These are phyloP conservation scores for Polypedilum pembai DNA, from an alignment of 1,140 invertebrate genomes.

Conservation along the genomic window DNA sequence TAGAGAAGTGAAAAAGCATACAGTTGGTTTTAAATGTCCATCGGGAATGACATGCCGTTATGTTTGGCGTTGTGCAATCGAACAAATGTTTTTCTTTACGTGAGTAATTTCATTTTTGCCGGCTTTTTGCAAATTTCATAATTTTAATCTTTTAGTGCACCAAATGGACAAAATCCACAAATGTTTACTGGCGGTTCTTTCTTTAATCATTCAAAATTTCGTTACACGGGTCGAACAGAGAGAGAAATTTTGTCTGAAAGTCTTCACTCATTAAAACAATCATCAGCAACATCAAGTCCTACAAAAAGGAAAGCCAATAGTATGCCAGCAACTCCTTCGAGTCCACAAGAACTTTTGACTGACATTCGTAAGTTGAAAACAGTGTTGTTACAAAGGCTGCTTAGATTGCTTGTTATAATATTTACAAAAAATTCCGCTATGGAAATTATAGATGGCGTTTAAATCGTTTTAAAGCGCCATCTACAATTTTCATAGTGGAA, in stretches of 20 bases:
- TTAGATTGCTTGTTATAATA: too few relatives aligned
- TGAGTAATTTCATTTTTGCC: conserved; percentile 50
- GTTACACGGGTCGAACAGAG: conserved; percentile 82
- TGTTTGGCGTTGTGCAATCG: conserved; percentile 92
- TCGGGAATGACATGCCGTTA: conserved; percentile 83
- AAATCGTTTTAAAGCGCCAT: too few relatives aligned
- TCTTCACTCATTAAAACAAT: conserved; percentile 39
- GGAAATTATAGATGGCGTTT: too few relatives aligned
- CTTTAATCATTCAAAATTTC: conserved; percentile 90
- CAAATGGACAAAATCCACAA: conserved; percentile 75
- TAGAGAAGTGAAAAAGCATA: conserved; percentile 81
- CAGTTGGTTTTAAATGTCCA: conserved; percentile 90
- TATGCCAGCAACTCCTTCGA: conserved; percentile 77
- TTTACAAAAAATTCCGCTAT: too few relatives aligned
- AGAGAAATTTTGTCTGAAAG: conserved; percentile 72
- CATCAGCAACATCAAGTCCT: conserved; percentile 52
- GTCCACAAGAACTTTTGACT: conserved; percentile 47
- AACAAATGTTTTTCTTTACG: conserved; percentile 97
- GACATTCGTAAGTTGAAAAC: conserved; percentile 39
- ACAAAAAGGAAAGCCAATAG: conserved; percentile 68
- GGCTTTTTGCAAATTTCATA: conserved; percentile 29
- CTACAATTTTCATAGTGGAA: too few relatives aligned
- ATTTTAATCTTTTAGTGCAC: conserved; percentile 53
- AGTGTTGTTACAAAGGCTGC: too few relatives aligned
- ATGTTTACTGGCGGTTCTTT: conserved; percentile 87